Evolutionary conservation across 2,113 vertebrate genomes (phyloP).

Genomic region (Phoenicopterus ruber): DNA sequence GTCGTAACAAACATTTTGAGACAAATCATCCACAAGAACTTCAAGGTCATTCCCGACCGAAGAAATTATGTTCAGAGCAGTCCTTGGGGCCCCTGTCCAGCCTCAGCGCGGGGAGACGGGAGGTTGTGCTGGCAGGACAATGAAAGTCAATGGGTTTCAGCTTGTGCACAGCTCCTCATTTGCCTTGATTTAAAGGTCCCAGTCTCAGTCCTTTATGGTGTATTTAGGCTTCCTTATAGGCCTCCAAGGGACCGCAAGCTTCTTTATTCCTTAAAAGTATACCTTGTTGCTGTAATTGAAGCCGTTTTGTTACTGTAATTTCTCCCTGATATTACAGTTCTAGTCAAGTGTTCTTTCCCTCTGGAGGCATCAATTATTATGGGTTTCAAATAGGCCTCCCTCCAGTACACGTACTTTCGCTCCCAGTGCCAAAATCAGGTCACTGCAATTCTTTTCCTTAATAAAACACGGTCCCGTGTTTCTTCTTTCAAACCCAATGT

Average conservation of each 20-base stretch:
- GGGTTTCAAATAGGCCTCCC: slow-evolving; percentile 32
- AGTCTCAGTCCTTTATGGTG: slow-evolving; percentile 40
- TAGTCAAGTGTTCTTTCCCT: slow-evolving; percentile 57
- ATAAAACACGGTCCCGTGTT: neutral
- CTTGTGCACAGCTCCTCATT: neutral
- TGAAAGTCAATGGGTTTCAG: slow-evolving; percentile 42
- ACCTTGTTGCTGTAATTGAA: slow-evolving; percentile 59
- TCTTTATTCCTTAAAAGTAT: slow-evolving; percentile 54
- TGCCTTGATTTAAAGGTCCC: slow-evolving; percentile 64
- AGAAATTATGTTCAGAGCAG: neutral
- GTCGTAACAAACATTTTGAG: neutral
- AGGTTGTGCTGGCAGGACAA: neutral
- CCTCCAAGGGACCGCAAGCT: slow-evolving; percentile 52
- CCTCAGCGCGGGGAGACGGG: neutral
- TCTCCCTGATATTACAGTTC: slow-evolving; percentile 55
- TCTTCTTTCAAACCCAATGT: neutral
- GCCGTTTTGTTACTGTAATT: slow-evolving; percentile 63
- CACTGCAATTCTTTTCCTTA: neutral
- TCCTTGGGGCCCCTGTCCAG: neutral
- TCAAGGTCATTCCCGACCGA: neutral
- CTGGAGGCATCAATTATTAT: slow-evolving; percentile 46
- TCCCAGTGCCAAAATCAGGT: slow-evolving; percentile 5
- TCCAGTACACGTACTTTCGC: neutral
- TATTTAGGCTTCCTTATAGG: slow-evolving; percentile 61
- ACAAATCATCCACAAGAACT: neutral